Percentiles rank a stretch among this genome's conserved stretches.
Conservation (phyloP, 2,113 vertebrate genomes). For the Oenanthe melanoleuca region DNA sequence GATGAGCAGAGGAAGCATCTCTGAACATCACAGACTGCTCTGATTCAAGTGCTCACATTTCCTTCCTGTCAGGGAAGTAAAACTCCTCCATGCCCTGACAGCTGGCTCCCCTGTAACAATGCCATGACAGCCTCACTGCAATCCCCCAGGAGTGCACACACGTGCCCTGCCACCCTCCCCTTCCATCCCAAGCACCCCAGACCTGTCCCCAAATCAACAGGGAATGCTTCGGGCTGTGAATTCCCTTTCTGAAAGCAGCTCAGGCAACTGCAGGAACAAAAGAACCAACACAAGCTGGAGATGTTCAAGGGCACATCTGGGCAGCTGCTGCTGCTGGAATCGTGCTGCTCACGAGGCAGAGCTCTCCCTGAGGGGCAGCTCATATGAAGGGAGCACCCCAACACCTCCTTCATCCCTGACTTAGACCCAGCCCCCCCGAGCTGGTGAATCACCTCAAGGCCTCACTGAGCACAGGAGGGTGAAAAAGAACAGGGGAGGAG, state of each 20-base stretch:
- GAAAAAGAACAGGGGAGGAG: neutral
- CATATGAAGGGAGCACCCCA: neutral
- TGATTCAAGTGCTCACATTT: neutral
- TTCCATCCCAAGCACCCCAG: neutral
- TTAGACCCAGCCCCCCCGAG: neutral
- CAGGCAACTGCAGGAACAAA: neutral
- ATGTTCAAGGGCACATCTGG: slow-evolving; percentile 52
- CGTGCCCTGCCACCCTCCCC: neutral
- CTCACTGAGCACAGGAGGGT: neutral
- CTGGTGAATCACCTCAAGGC: neutral
- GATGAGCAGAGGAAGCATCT: slow-evolving; percentile 1
- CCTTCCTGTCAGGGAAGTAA: slow-evolving; percentile 29
- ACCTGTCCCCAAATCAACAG: neutral
- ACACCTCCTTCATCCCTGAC: neutral
- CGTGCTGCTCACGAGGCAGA: neutral
- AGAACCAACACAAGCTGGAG: neutral
- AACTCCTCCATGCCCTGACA: neutral
- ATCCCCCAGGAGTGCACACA: neutral
- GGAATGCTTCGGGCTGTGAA: neutral
- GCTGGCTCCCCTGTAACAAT: neutral
- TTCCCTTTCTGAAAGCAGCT: neutral
- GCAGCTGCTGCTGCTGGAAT: neutral
- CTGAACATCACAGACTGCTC: slow-evolving; percentile 9
- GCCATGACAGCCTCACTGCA: neutral
- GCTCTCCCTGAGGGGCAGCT: neutral